Percentiles rank a stretch among this genome's conserved stretches.
Evolutionary conservation across 2,888 invertebrate species (phyloP).

Genomic region (Drosophila macrospina): DNA sequence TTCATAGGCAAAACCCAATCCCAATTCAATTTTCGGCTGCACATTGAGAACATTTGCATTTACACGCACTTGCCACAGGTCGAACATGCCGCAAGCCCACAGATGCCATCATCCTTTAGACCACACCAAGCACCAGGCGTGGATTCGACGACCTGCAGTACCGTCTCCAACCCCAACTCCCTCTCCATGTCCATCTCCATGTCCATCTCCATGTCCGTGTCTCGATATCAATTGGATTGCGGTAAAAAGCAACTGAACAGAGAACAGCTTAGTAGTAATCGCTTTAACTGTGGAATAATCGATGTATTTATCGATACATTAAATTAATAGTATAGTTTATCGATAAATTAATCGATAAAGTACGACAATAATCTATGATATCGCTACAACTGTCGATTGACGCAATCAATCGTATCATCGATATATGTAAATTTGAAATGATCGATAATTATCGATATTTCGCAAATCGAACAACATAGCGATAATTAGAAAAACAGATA

Average conservation of each 20-base stretch:
- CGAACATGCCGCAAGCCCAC: slow-evolving; percentile 62
- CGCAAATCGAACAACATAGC: too few species aligned
- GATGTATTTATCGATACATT: slow-evolving; percentile 2
- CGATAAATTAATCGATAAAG: too few species aligned
- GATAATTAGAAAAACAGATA: too few species aligned
- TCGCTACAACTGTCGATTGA: too few species aligned
- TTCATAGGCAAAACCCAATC: slow-evolving; percentile 33
- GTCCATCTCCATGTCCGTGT: slow-evolving; percentile 8
- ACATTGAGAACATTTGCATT: slow-evolving; percentile 76
- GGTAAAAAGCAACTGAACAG: slow-evolving; percentile 26
- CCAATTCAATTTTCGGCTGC: slow-evolving; percentile 75
- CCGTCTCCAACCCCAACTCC: not conserved
- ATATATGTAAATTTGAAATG: too few species aligned
- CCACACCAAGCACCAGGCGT: slow-evolving; percentile 11
- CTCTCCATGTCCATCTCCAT: not conserved
- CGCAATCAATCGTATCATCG: too few species aligned
- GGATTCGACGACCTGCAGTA: too few species aligned
- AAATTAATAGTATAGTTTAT: too few species aligned
- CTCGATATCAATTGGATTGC: slow-evolving; percentile 64
- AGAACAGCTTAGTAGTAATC: slow-evolving; percentile 9
- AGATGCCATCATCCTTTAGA: slow-evolving; percentile 24
- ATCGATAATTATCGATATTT: too few species aligned
- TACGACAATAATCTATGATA: too few species aligned
- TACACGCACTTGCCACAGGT: slow-evolving; percentile 75
- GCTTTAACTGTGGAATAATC: slow-evolving; percentile 6